phyloP scores from a whole-genome alignment of 2,113 vertebrate genomes.

The Himantopus leucocephalus region DNA sequence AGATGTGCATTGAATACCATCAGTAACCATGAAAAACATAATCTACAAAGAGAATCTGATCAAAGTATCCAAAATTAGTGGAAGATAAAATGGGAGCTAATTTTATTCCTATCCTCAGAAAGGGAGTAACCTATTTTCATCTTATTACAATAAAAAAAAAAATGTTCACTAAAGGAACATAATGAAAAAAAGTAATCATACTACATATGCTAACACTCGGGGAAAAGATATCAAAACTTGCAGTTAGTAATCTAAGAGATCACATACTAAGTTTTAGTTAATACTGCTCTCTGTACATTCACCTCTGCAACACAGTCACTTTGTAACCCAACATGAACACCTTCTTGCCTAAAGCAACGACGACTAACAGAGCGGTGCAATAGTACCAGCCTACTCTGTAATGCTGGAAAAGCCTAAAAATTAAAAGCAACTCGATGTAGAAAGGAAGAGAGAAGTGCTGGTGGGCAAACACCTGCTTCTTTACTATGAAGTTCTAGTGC shows the following conservation, averaged over 20 bases:
- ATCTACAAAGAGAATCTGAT: not conserved
- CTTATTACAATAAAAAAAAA: not conserved
- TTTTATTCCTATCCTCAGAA: not conserved
- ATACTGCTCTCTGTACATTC: not conserved
- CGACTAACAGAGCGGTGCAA: not conserved
- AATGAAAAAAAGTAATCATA: not conserved
- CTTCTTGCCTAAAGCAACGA: not conserved
- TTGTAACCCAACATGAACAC: not conserved
- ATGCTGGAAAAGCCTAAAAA: not conserved
- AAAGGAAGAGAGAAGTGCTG: not conserved
- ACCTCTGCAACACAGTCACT: not conserved
- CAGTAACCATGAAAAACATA: not conserved
- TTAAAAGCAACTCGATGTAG: not conserved
- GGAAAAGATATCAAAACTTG: not conserved
- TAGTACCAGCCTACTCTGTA: not conserved
- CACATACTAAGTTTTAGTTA: not conserved
- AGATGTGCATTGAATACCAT: not conserved
- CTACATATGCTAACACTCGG: not conserved
- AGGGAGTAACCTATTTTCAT: not conserved
- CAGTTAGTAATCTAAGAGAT: not conserved
- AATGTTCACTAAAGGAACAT: not conserved
- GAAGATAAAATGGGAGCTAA: not conserved
- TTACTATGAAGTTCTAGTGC: accelerated
- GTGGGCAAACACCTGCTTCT: not conserved
- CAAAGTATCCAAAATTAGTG: not conserved